A percentile compares a stretch with the other conserved stretches of the same genome.
These are phyloP conservation scores for Strigamia maritima DNA, from an alignment of 2,888 invertebrate genomes.

Conservation along the genomic window DNA sequence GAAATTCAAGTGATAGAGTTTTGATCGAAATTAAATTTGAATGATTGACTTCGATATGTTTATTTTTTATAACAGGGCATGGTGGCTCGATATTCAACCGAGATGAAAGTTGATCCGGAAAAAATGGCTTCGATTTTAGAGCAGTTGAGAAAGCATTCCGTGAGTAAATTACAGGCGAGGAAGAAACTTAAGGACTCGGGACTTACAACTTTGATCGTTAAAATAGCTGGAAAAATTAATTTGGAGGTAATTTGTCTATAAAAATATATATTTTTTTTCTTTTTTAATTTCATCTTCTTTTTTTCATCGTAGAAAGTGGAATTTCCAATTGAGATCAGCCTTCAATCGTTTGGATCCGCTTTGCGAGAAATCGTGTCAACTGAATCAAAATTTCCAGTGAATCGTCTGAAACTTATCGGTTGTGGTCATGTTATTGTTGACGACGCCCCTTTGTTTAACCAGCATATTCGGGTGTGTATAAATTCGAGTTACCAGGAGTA, in stretches of 20 bases:
- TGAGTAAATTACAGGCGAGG: conserved; percentile 68
- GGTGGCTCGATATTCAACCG: conserved; percentile 60
- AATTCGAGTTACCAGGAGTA: neutral
- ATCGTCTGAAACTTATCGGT: conserved; percentile 49
- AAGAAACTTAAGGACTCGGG: conserved; percentile 68
- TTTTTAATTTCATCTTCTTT: conserved; percentile 1
- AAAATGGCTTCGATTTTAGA: conserved; percentile 60
- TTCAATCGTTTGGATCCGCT: conserved; percentile 46
- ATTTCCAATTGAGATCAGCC: conserved; percentile 45
- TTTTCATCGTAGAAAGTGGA: conserved; percentile 17
- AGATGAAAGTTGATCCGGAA: conserved; percentile 58
- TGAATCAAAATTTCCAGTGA: conserved; percentile 40
- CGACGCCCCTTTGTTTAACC: conserved; percentile 45
- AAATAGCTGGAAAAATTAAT: conserved; percentile 56
- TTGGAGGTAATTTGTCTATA: conserved; percentile 20
- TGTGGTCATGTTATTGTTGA: conserved; percentile 48
- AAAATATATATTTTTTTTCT: neutral
- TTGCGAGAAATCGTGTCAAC: conserved; percentile 46
- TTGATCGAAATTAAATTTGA: neutral
- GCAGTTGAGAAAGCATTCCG: conserved; percentile 65
- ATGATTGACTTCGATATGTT: neutral
- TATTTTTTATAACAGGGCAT: conserved; percentile 59
- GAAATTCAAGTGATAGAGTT: neutral
- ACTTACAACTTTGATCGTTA: conserved; percentile 68
- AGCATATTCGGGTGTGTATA: conserved; percentile 48